phyloP scores from a whole-genome alignment of 2,888 invertebrate genomes.

The Neocrepidodera transversa region DNA sequence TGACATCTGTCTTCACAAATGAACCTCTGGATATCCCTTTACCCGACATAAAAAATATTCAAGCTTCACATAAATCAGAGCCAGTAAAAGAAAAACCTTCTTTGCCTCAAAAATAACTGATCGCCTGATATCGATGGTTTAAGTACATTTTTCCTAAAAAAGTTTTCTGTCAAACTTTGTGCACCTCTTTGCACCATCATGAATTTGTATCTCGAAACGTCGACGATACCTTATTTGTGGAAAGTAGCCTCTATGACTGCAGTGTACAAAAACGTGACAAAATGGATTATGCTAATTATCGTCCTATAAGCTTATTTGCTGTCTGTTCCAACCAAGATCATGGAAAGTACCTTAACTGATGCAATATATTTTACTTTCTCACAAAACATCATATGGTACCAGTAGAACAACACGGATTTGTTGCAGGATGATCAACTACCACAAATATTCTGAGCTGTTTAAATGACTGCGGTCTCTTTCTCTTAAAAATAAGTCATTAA shows the following conservation, averaged over 20 bases:
- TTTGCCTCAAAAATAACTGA: neutral
- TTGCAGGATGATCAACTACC: conserved; percentile 14
- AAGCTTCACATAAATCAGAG: neutral
- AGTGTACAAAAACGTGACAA: conserved; percentile 6
- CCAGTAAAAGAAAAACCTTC: neutral
- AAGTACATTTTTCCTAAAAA: conserved; percentile 5
- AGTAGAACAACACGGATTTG: conserved; percentile 12
- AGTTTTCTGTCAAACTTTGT: neutral
- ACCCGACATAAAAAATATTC: too few species aligned
- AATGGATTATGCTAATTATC: conserved; percentile 2
- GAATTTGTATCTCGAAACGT: neutral
- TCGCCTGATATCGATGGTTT: conserved; percentile 3
- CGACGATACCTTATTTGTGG: conserved; percentile 1
- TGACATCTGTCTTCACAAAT: neutral
- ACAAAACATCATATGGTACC: conserved; percentile 2
- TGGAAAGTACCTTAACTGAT: conserved; percentile 1
- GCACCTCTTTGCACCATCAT: too few species aligned
- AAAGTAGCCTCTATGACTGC: conserved; percentile 5
- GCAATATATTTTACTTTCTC: too few species aligned
- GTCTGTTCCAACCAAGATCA: neutral
- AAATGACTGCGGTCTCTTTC: conserved; percentile 10
- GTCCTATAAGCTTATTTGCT: conserved; percentile 8
- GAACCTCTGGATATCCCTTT: neutral
- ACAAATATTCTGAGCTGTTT: conserved; percentile 12
- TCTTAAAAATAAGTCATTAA: neutral